These are phyloP conservation scores for Spilarctia lutea DNA, from an alignment of 2,888 invertebrate species.

Conservation along the genomic window DNA sequence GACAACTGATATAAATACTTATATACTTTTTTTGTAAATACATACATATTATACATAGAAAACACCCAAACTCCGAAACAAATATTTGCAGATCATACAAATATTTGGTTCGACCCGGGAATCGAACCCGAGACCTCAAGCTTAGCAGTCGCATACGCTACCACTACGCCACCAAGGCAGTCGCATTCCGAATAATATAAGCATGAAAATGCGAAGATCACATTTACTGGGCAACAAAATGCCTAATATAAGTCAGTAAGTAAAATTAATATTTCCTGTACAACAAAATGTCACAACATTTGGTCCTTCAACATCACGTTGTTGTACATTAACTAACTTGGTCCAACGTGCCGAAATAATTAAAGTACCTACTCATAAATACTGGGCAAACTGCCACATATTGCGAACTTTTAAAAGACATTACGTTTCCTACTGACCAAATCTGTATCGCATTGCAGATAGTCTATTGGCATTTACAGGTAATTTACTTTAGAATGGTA, in stretches of 20 bases:
- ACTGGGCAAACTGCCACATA: constrained; percentile 4
- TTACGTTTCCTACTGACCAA: constrained; percentile 5
- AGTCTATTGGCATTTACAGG: constrained; percentile 20
- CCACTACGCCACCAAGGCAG: too few species aligned
- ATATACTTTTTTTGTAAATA: too few species aligned
- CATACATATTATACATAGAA: too few species aligned
- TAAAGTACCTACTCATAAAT: background rate
- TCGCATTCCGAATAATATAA: too few species aligned
- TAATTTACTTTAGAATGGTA: constrained; percentile 19
- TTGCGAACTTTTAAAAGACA: constrained; percentile 4
- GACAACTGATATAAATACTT: too few species aligned
- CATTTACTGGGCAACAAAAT: background rate
- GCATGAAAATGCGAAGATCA: background rate
- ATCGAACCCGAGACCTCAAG: too few species aligned
- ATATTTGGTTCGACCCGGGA: too few species aligned
- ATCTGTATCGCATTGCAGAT: constrained; percentile 19
- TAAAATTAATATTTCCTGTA: background rate
- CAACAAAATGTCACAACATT: background rate
- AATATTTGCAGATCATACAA: too few species aligned
- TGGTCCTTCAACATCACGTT: background rate
- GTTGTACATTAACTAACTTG: background rate
- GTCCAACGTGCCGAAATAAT: background rate
- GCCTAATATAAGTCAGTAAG: background rate
- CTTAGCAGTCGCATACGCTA: too few species aligned
- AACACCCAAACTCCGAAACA: too few species aligned